A percentile compares a stretch with the other conserved stretches of the same genome.
Evolutionary conservation across 2,888 invertebrate species (phyloP).

Genomic region (Dynastes hyllus): DNA sequence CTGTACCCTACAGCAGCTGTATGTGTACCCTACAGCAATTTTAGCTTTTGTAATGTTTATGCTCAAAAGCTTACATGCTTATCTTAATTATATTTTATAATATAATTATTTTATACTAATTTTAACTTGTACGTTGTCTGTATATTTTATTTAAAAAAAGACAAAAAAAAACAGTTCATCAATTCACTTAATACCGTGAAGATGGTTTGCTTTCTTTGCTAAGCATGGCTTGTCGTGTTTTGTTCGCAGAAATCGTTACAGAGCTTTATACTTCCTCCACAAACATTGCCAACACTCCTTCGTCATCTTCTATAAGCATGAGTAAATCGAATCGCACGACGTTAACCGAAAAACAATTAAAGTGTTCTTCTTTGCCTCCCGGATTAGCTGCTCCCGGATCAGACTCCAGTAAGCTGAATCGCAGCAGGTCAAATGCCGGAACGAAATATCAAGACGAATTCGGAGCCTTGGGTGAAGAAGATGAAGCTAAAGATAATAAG

Average conservation of each 20-base stretch:
- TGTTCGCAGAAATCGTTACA: conserved; percentile 68
- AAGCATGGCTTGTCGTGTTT: conserved; percentile 61
- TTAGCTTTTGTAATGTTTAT: conserved; percentile 13
- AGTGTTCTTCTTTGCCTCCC: conserved; percentile 79
- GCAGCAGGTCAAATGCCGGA: conserved; percentile 70
- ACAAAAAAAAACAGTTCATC: too few species aligned
- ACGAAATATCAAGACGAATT: conserved; percentile 67
- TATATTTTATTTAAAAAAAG: too few species aligned
- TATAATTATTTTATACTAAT: too few species aligned
- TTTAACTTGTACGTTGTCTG: too few species aligned
- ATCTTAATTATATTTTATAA: too few species aligned
- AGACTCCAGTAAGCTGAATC: conserved; percentile 74
- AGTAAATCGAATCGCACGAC: conserved; percentile 55
- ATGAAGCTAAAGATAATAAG: conserved; percentile 67
- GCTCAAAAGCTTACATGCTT: neutral
- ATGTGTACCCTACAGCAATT: neutral
- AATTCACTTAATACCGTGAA: too few species aligned
- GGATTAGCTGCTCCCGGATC: conserved; percentile 74
- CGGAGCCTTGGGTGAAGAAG: conserved; percentile 63
- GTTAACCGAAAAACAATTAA: conserved; percentile 73
- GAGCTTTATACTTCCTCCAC: conserved; percentile 64
- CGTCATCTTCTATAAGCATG: conserved; percentile 59
- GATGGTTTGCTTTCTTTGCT: conserved; percentile 46
- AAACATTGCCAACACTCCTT: conserved; percentile 56
- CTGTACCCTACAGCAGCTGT: neutral